Percentiles rank a stretch among this genome's conserved stretches.
These are phyloP conservation scores for Porphyrio hochstetteri DNA, from an alignment of 2,113 vertebrate genomes.

Conservation along the genomic window DNA sequence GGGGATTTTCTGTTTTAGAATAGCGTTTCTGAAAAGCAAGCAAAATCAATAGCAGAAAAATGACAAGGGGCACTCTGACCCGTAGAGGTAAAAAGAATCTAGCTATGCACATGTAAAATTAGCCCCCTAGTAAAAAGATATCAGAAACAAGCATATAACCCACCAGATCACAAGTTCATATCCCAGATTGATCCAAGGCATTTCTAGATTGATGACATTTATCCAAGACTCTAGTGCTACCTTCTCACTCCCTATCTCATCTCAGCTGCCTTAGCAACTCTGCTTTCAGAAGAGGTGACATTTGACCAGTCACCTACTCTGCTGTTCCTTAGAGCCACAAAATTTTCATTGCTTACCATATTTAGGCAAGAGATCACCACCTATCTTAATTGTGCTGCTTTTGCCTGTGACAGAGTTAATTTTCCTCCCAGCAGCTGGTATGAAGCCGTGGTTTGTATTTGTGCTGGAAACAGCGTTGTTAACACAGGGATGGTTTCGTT, in stretches of 20 bases:
- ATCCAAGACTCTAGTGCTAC: neutral
- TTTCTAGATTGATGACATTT: neutral
- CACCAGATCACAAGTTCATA: neutral
- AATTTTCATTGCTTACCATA: neutral
- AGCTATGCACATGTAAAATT: neutral
- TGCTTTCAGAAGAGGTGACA: neutral
- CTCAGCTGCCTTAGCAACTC: neutral
- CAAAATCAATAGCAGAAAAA: neutral
- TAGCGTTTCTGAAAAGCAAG: neutral
- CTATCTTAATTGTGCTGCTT: neutral
- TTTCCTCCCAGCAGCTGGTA: too few species aligned
- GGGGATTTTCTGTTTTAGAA: neutral
- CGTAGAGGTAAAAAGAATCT: neutral
- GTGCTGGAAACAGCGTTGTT: too few species aligned
- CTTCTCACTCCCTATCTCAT: neutral
- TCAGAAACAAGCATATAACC: neutral
- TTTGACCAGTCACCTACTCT: neutral
- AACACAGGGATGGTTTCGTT: too few species aligned
- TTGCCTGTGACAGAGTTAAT: too few species aligned
- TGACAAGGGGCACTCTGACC: neutral
- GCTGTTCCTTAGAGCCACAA: neutral
- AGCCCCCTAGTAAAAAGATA: neutral
- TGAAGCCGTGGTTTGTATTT: too few species aligned
- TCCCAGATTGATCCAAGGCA: neutral
- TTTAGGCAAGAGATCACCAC: neutral